phyloP scores from a whole-genome alignment of 2,113 vertebrate genomes.

The Trochalopteron elliotii region DNA sequence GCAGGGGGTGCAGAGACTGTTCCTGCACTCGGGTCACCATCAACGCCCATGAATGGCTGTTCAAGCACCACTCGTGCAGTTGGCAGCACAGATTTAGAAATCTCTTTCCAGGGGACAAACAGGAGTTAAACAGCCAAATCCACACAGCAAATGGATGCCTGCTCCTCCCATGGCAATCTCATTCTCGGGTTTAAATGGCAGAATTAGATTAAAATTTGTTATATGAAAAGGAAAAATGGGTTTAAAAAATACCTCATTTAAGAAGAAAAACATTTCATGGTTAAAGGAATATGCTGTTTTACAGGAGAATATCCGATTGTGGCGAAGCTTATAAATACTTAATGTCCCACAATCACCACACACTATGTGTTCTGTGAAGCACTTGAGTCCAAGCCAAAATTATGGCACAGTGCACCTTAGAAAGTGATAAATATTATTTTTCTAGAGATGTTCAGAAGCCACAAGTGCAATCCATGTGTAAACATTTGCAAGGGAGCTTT shows the following conservation, averaged over 20 bases:
- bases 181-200: conserved; percentile 56
- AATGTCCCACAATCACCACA: conserved; percentile 38
- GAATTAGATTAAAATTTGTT: conserved; percentile 64
- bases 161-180: conserved; percentile 22
- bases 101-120: conserved; percentile 42
- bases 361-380: neutral
- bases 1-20: neutral
- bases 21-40: neutral
- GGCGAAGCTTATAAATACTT: conserved; percentile 30
- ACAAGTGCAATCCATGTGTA: conserved; percentile 17
- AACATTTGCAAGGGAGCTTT: conserved; percentile 34
- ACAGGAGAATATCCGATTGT: conserved; percentile 19
- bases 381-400: conserved; percentile 5
- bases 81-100: conserved; percentile 20
- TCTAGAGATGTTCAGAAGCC: conserved; percentile 41
- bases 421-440: conserved; percentile 45
- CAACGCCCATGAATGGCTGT: neutral
- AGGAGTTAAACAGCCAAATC: conserved; percentile 29
- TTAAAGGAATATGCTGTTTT: conserved; percentile 28
- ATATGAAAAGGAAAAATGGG: conserved; percentile 34
- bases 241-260: conserved; percentile 29
- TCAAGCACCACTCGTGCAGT: neutral
- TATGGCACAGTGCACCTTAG: conserved; percentile 5
- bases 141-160: conserved; percentile 31
- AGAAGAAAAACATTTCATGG: neutral